Conservation (phyloP, 2,888 invertebrate genomes). For the Adelognathus sp. region DNA sequence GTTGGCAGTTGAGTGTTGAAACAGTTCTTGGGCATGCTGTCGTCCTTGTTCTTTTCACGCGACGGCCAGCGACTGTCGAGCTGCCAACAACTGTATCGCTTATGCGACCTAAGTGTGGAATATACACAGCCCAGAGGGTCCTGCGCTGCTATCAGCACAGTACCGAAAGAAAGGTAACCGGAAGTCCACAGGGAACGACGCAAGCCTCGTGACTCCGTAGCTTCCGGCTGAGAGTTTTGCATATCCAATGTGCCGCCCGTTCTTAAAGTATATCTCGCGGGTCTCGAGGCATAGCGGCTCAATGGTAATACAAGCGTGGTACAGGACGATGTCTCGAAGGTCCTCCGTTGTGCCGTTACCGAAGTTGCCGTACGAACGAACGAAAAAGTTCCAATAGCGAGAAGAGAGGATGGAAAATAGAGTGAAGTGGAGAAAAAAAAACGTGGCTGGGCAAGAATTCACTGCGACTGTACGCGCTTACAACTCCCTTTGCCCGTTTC, state of each 20-base stretch:
- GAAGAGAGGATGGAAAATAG: neutral
- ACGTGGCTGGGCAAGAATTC: neutral
- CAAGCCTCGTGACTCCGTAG: constrained; percentile 65
- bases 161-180: constrained; percentile 55
- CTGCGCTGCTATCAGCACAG: neutral
- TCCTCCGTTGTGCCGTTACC: neutral
- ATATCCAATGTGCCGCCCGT: constrained; percentile 59
- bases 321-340: constrained; percentile 1
- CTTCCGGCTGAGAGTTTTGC: constrained; percentile 66
- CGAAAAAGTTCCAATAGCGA: neutral
- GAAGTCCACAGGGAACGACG: constrained; percentile 70
- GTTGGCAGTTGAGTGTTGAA: too few species aligned
- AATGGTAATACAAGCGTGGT: constrained; percentile 9
- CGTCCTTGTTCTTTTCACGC: too few species aligned
- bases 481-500: neutral
- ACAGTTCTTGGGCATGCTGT: too few species aligned
- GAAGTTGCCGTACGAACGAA: neutral
- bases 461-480: neutral
- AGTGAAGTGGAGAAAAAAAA: constrained; percentile 16
- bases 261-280: constrained; percentile 1
- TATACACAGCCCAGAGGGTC: neutral
- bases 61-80: too few species aligned
- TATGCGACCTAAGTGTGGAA: too few species aligned
- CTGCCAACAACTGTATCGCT: too few species aligned
- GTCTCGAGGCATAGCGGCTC: constrained; percentile 7